A percentile compares a stretch with the other conserved stretches of the same genome.
Evolutionary conservation across 2,888 invertebrate species (phyloP).

Genomic region (Caenorhabditis sulstoni): DNA sequence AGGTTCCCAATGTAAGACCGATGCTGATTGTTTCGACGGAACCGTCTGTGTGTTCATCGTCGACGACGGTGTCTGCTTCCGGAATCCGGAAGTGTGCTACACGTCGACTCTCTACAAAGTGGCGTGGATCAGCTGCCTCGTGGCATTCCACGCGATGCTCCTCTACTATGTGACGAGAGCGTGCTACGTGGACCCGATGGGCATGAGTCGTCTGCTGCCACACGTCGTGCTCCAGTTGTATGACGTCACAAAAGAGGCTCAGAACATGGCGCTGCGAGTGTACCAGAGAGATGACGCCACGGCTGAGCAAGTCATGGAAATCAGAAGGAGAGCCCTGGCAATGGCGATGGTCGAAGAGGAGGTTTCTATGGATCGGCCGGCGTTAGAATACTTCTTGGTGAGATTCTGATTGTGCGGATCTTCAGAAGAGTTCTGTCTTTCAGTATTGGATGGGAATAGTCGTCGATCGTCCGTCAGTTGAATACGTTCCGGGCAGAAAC

Average conservation of each 20-base stretch:
- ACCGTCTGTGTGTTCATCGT: slow-evolving; percentile 13
- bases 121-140: neutral
- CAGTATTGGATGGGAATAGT: slow-evolving; percentile 17
- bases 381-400: slow-evolving; percentile 22
- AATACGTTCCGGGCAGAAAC: too few species aligned
- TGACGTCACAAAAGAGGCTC: neutral
- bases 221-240: neutral
- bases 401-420: neutral
- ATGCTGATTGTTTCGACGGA: slow-evolving; percentile 20
- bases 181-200: slow-evolving; percentile 20
- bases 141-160: slow-evolving; percentile 12
- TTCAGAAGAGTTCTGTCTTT: neutral
- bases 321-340: neutral
- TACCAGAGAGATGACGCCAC: neutral
- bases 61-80: slow-evolving; percentile 20
- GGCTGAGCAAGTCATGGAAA: neutral
- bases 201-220: neutral
- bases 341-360: slow-evolving; percentile 17
- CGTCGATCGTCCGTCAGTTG: too few species aligned
- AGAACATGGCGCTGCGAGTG: neutral
- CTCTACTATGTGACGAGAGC: slow-evolving; percentile 14
- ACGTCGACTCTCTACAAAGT: neutral
- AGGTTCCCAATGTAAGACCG: neutral
- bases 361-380: slow-evolving; percentile 4
- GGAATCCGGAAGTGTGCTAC: slow-evolving; percentile 21